These are phyloP conservation scores for Perca schrenkii DNA, from an alignment of 2,113 vertebrate genomes.

Conservation along the genomic window DNA sequence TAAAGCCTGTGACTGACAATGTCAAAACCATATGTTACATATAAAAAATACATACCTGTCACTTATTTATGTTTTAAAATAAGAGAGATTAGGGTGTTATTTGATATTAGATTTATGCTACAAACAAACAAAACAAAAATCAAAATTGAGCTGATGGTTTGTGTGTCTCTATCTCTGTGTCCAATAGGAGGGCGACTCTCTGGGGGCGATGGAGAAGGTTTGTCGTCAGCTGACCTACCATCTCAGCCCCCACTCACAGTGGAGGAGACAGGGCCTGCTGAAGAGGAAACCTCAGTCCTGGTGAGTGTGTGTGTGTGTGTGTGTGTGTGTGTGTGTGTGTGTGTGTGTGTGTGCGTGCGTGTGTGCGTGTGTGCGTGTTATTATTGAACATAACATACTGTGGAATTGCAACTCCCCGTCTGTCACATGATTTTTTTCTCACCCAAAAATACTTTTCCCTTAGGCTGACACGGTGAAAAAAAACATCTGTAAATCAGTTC, in stretches of 20 bases:
- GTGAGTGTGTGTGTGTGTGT: conserved; percentile 82
- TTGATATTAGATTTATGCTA: too few relatives aligned
- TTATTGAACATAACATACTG: too few relatives aligned
- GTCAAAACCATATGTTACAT: background rate
- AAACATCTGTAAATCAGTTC: too few relatives aligned
- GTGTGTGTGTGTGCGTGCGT: conserved; percentile 12
- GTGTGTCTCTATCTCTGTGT: conserved; percentile 26
- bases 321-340: conserved; percentile 17
- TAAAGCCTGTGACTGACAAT: background rate
- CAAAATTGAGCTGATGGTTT: background rate
- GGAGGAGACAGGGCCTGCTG: conserved; percentile 92
- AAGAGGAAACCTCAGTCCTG: conserved; percentile 97
- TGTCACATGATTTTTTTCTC: too few relatives aligned
- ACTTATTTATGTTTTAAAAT: background rate
- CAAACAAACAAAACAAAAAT: too few relatives aligned
- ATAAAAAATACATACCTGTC: background rate
- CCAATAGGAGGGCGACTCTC: conserved; percentile 90
- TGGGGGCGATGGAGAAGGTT: conserved; percentile 96
- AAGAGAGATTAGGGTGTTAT: background rate
- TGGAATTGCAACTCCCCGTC: too few relatives aligned
- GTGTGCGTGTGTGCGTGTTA: background rate
- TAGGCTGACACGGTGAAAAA: too few relatives aligned
- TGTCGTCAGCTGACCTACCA: conserved; percentile 98
- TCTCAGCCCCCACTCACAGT: conserved; percentile 97
- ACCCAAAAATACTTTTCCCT: too few relatives aligned